Base-by-base conservation (phyloP, 37 sponge, comb jelly and placozoan species). In the Tethya wilhelma region DNA sequence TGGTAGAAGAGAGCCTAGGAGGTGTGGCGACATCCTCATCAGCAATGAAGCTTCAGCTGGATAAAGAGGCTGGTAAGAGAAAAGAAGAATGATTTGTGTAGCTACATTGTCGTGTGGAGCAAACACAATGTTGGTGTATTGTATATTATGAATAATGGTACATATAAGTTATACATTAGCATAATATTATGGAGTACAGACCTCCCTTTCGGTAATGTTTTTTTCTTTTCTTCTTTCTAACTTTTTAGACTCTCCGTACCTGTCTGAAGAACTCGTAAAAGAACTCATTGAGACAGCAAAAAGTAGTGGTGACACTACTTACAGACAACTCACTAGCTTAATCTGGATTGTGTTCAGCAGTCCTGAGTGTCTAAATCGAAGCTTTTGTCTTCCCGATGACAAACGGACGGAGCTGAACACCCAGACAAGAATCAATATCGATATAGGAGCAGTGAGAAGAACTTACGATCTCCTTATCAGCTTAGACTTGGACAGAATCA, bases 331-430 rank as follows among this genome's bases (percentile, higher is more conserved):
- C 26, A 78, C 69, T 31, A 53, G 62, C 38, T 44, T 38, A 8
- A 45, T 94, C 26, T 90, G 81, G 73, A 49, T 67, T 2, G 73
- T 80, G 14, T 94, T 94, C 86, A 81, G 88, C 53, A 77, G 62
- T 37, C 84, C 87, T 7, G 76, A 81, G 7, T 45, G 56, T 14
- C 75, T 94, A 8, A 90, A 90, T 56, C 56, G 41, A 4, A 87
- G 90, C 42, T 94, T 94, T 44, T 59, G 80, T 19, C 56, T 83
- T 0, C 66, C 65, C 25, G 57, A 68, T 42, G 49, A 64, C 0
- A 41, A 71, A 14, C 9, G n/a, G 33, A 8, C 63, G 44, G 41
- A 56, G 41, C 64, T 58, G 37, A 33, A 30, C 25, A 56, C 42
- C 19, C 45, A 40, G 1, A 58, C 72, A 33, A 28, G 73, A 9